A percentile compares a stretch with the other conserved stretches of the same genome.
phyloP scores from a whole-genome alignment of 2,797 vertebrate species.

The Rhynchonycteris naso region DNA sequence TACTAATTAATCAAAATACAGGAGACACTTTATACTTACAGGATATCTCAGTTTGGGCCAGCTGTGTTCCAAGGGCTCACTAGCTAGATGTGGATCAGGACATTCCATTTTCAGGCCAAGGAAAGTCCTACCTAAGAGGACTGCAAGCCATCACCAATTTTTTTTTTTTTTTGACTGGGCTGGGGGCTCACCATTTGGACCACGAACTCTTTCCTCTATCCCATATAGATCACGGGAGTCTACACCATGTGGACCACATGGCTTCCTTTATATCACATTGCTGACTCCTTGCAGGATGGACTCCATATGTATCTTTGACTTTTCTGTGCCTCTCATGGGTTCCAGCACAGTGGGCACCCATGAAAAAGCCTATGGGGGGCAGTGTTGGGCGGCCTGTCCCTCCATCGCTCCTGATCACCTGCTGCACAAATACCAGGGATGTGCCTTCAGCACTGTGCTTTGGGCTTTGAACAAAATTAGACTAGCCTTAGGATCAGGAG shows the following conservation, averaged over 20 bases:
- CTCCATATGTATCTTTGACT: neutral
- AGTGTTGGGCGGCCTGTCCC: accelerated
- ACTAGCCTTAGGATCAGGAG: neutral
- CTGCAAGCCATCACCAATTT: accelerated
- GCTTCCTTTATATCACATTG: neutral
- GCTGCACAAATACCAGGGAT: neutral
- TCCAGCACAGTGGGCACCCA: neutral
- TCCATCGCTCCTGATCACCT: no score
- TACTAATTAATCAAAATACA: neutral
- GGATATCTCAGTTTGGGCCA: neutral
- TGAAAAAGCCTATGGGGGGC: accelerated
- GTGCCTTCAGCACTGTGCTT: neutral
- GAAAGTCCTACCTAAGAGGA: neutral
- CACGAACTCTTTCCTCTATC: neutral
- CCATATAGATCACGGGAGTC: no score
- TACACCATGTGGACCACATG: neutral
- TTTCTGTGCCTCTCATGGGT: neutral
- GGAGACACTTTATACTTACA: neutral
- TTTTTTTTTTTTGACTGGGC: no score
- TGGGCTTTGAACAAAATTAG: neutral
- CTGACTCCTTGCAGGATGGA: neutral
- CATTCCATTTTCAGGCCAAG: neutral
- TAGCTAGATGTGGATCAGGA: accelerated
- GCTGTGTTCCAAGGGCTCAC: accelerated
- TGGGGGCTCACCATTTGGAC: neutral